phyloP scores from a whole-genome alignment of 1,140 invertebrate species.

The Neodiprion lecontei region DNA sequence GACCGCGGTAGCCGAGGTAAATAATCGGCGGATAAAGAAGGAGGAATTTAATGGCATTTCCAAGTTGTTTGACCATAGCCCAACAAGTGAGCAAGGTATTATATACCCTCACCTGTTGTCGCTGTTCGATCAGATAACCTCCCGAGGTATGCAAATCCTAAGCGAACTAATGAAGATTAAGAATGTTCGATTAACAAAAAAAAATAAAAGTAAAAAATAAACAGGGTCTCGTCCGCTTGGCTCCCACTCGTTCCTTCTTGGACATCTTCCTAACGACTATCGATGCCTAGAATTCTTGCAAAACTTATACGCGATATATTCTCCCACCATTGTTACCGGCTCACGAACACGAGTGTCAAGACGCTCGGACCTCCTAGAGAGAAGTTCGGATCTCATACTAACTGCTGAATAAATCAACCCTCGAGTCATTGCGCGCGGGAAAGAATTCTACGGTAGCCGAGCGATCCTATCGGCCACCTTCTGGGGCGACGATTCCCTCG shows the following conservation, averaged over 20 bases:
- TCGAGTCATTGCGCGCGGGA: slow-evolving; percentile 6
- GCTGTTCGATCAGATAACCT: slow-evolving; percentile 35
- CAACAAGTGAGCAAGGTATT: too few species aligned
- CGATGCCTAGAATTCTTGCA: slow-evolving; percentile 29
- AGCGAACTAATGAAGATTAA: slow-evolving; percentile 40
- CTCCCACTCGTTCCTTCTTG: slow-evolving; percentile 28
- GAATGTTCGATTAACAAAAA: slow-evolving; percentile 27
- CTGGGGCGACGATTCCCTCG: not conserved
- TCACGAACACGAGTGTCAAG: not conserved
- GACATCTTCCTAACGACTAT: slow-evolving; percentile 35
- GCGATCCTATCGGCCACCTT: not conserved
- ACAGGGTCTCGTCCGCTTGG: slow-evolving; percentile 13
- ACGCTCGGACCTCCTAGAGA: slow-evolving; percentile 29
- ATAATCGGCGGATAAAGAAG: too few species aligned
- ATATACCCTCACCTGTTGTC: slow-evolving; percentile 34
- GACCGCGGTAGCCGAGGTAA: too few species aligned
- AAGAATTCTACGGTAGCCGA: slow-evolving; percentile 4
- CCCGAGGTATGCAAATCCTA: slow-evolving; percentile 33
- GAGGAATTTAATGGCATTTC: not conserved
- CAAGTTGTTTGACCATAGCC: too few species aligned
- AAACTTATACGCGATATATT: slow-evolving; percentile 12
- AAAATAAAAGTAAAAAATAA: slow-evolving; percentile 27
- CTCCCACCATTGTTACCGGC: slow-evolving; percentile 20
- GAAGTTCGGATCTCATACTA: slow-evolving; percentile 26
- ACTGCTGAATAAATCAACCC: slow-evolving; percentile 25